phyloP scores from a whole-genome alignment of 2,888 invertebrate species.

The Mellilla xanthometata region DNA sequence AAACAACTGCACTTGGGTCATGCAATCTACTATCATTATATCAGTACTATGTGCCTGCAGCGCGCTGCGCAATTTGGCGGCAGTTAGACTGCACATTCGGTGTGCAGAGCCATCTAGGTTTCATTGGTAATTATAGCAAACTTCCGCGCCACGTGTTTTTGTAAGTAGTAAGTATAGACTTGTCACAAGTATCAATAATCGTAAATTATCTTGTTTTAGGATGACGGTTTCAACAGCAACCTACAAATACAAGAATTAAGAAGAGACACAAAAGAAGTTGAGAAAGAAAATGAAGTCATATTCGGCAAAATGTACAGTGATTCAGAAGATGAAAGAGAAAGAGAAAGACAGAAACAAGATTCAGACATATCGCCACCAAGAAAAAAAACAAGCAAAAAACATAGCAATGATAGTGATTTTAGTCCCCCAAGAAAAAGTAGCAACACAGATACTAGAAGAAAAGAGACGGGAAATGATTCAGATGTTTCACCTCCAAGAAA shows the following conservation, averaged over 20 bases:
- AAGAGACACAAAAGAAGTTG: slow-evolving; percentile 55
- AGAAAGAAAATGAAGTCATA: slow-evolving; percentile 70
- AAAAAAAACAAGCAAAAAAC: slow-evolving; percentile 30
- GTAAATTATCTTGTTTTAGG: too few relatives aligned
- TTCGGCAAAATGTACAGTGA: slow-evolving; percentile 79
- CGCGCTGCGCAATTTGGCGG: too few relatives aligned
- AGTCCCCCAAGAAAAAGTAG: slow-evolving; percentile 46
- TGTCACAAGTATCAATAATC: too few relatives aligned
- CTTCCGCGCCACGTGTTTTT: too few relatives aligned
- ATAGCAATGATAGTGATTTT: slow-evolving; percentile 58
- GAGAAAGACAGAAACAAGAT: slow-evolving; percentile 45
- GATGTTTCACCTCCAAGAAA: slow-evolving; percentile 37
- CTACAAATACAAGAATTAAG: slow-evolving; percentile 71
- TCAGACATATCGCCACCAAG: slow-evolving; percentile 44
- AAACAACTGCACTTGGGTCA: too few relatives aligned
- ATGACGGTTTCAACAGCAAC: slow-evolving; percentile 76
- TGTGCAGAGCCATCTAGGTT: too few relatives aligned
- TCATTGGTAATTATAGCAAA: too few relatives aligned
- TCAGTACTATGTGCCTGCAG: too few relatives aligned
- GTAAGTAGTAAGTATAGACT: too few relatives aligned
- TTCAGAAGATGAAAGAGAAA: slow-evolving; percentile 68
- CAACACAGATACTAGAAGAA: slow-evolving; percentile 30
- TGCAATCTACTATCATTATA: too few relatives aligned
- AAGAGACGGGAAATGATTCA: slow-evolving; percentile 29
- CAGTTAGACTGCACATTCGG: too few relatives aligned